These are phyloP conservation scores for Aspidiotus rigidus DNA, from an alignment of 2,888 invertebrate species.

Conservation along the genomic window DNA sequence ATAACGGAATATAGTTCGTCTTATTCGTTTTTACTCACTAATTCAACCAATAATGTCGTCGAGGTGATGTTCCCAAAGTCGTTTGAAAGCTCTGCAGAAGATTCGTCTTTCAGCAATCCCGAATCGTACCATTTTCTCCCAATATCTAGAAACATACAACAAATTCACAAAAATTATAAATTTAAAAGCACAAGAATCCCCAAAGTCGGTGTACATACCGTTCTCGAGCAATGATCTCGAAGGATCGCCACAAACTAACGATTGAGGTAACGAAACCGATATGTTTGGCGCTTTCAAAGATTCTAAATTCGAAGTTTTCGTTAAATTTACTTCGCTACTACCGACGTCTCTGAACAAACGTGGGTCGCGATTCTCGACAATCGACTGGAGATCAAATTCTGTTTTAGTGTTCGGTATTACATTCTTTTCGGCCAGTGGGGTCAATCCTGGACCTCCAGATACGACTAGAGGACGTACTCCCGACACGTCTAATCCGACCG, in stretches of 20 bases:
- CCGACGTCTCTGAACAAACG: background rate
- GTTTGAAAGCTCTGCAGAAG: background rate
- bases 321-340: background rate
- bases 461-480: conserved; percentile 16
- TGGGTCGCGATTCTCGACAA: background rate
- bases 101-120: background rate
- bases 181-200: no score
- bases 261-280: conserved; percentile 16
- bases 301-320: conserved; percentile 7
- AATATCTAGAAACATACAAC: no score
- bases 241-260: no score
- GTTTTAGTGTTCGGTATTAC: background rate
- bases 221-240: no score
- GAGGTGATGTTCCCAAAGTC: background rate
- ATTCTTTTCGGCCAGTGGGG: conserved; percentile 3
- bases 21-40: background rate
- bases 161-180: no score
- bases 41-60: background rate
- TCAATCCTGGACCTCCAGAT: background rate
- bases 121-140: no score
- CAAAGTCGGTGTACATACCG: no score
- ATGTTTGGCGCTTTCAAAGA: conserved; percentile 12
- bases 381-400: background rate
- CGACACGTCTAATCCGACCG: conserved; percentile 4
- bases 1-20: no score